Evolutionary conservation across 1,140 invertebrate genomes (phyloP).

Genomic region (Homalodisca vitripennis): DNA sequence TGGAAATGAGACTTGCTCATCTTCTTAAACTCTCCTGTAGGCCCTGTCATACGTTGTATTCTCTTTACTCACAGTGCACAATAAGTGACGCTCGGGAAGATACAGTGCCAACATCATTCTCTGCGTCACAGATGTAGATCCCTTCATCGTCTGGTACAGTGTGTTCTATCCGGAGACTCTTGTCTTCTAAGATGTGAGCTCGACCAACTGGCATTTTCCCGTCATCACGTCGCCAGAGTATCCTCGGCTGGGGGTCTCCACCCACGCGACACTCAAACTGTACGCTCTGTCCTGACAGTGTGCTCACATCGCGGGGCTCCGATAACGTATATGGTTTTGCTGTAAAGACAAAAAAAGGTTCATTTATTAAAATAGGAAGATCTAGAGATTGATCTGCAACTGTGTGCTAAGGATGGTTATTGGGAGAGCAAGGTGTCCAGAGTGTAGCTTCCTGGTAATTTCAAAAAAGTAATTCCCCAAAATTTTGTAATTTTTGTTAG

Average conservation of each 20-base stretch:
- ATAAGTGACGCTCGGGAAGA: conserved; percentile 69
- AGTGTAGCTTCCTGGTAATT: no score
- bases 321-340: conserved; percentile 87
- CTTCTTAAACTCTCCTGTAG: no score
- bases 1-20: no score
- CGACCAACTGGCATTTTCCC: conserved; percentile 76
- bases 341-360: conserved; percentile 54
- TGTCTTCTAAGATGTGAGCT: conserved; percentile 71
- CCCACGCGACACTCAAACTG: conserved; percentile 87
- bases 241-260: conserved; percentile 84
- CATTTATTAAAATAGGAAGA: no score
- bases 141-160: conserved; percentile 76
- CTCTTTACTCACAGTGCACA: conserved; percentile 74
- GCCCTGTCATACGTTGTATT: no score
- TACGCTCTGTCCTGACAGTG: conserved; percentile 74
- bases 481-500: no score
- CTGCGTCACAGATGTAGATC: conserved; percentile 76
- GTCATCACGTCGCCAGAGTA: conserved; percentile 87
- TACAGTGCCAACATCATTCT: conserved; percentile 74
- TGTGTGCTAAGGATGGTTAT: no score
- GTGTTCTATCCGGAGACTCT: conserved; percentile 70
- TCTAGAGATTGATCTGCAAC: no score
- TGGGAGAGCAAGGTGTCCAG: no score
- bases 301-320: conserved; percentile 80
- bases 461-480: no score